Evolutionary conservation across 1,140 invertebrate genomes (phyloP).

Genomic region (Lysiphlebus fabarum): DNA sequence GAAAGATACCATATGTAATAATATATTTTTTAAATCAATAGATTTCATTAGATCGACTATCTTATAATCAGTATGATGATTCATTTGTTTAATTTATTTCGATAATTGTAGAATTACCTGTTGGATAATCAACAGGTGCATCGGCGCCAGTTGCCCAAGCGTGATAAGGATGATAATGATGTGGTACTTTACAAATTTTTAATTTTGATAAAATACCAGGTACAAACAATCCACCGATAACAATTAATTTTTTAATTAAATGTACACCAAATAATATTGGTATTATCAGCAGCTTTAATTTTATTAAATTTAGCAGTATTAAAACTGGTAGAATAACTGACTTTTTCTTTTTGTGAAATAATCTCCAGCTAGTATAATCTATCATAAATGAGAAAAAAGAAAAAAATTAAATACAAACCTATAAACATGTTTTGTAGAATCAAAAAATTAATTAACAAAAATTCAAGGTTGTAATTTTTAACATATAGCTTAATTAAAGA

Average conservation of each 20-base stretch:
- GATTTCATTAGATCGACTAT: conserved; percentile 9
- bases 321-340: conserved; percentile 62
- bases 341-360: conserved; percentile 59
- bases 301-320: conserved; percentile 61
- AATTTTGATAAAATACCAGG: conserved; percentile 62
- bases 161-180: conserved; percentile 34
- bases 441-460: too few relatives aligned
- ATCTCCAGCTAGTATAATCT: conserved; percentile 34
- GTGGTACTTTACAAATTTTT: conserved; percentile 61
- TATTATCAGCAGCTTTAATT: conserved; percentile 62
- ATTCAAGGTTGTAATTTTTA: too few relatives aligned
- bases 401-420: too few relatives aligned
- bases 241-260: conserved; percentile 67
- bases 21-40: background rate
- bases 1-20: background rate
- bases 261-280: conserved; percentile 64
- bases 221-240: conserved; percentile 61
- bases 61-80: background rate
- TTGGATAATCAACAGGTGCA: conserved; percentile 45
- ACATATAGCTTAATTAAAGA: too few relatives aligned
- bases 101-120: conserved; percentile 34
- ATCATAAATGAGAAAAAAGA: conserved; percentile 15
- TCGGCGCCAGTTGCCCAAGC: conserved; percentile 42
- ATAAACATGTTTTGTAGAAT: too few relatives aligned
- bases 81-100: background rate